Conservation (phyloP, 2,113 vertebrate species). For the Dasypus novemcinctus region DNA sequence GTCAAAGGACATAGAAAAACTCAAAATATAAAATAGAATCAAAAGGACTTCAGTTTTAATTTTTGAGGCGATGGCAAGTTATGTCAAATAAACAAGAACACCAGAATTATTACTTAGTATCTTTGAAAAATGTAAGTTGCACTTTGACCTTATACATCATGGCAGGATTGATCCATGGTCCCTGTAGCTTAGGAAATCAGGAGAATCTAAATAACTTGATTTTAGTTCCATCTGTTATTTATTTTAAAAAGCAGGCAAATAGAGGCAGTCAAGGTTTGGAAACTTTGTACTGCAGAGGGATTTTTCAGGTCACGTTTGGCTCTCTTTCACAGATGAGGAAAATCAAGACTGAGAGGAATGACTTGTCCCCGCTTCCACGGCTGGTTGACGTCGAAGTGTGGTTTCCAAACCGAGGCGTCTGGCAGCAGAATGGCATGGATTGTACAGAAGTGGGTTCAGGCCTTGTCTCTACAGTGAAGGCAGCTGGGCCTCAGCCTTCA, state of each 20-base stretch:
- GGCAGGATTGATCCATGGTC: background rate
- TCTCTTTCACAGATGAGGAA: background rate
- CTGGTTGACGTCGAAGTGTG: background rate
- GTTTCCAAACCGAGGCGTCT: background rate
- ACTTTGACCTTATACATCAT: background rate
- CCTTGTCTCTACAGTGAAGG: background rate
- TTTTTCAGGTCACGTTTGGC: background rate
- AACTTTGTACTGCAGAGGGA: background rate
- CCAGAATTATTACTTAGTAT: background rate
- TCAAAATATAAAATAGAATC: background rate
- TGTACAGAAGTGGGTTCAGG: background rate
- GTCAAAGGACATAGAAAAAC: background rate
- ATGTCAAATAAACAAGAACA: background rate
- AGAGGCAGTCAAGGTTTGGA: background rate
- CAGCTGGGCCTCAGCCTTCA: background rate
- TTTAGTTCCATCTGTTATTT: background rate
- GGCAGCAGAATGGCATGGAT: background rate
- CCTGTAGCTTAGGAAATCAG: background rate
- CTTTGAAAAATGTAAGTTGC: background rate
- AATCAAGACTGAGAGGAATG: background rate
- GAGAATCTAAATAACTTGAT: background rate
- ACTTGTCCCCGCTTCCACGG: background rate
- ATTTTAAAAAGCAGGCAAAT: background rate
- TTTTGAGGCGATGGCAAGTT: background rate
- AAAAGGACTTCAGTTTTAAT: background rate